Base-by-base conservation (phyloP, 2,113 vertebrate genomes). In the Passer domesticus region DNA sequence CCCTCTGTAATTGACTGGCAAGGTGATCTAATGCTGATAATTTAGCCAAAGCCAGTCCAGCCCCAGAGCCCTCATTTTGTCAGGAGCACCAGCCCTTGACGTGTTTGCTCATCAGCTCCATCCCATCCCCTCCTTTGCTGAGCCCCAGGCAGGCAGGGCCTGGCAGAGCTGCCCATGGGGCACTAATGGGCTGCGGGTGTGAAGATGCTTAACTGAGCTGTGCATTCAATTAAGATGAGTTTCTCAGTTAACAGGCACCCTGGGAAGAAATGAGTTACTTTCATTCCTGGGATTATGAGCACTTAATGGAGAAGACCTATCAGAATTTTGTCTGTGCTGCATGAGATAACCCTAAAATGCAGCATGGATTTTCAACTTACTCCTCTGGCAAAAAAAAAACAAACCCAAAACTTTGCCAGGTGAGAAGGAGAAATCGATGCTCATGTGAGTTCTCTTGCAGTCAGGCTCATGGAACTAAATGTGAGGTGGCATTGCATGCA, bases 171-270 rank as follows among this genome's bases (percentile, higher is more conserved):
- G 94, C 83, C 97, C 97, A 86, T 83, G 92, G 97, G 80, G 37
- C 96, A 79, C 94, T 94, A 39, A 94, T 96, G 96, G 93, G 60
- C 92, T 91, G 96, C 2, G 85, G 95, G 60, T 94, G 86, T 11
- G 37, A 69, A 82, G 97, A 97, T 96, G 97, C 78, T 95, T 92
- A 97, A 97, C 96, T 94, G 92, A 96, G 97, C 95, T 97, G 97
- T 95, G 95, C 87, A 72, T 90, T 96, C 97, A 96, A 94, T 98
- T 97, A 97, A 95, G 95, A 96, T 90, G 90, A 91, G 96, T 95
- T 97, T 93, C 96, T 92, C 96, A 92, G 96, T 96, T 97, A 97
- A 97, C 97, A 96, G 96, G 94, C 96, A 96, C 97, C 96, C 97
- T 95, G 97, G 97, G 98, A 98, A 96, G 96, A 97, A 92, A 90